Base-by-base conservation (phyloP, 2,113 vertebrate genomes). In the Corythornis vintsioides region DNA sequence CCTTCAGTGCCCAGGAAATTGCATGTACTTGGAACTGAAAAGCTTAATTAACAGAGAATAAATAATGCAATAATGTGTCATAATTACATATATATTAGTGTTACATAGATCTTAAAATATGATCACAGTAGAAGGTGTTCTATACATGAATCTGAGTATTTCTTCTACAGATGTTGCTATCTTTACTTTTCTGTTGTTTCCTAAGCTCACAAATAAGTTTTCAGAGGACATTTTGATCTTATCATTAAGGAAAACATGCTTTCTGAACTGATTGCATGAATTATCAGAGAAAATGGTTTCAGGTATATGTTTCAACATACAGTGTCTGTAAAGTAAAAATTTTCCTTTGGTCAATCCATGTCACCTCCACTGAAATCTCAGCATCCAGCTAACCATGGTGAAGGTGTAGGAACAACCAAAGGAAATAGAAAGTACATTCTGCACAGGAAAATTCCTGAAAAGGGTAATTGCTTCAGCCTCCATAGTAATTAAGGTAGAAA, bases 401-500 rank as follows among this genome's bases (percentile, higher is more conserved):
- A 72, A 71, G 28, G 13, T 90, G 29, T 53, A 65, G 69, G 35
- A 17, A 18, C n/a, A 33, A 21, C 3, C 69, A 20, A 90, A 88
- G 35, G 35, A 86, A 95, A 35, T 35, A 29, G 5, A 9, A 31
- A 75, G 61, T 40, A 81, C 40, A n/a, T 66, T 67, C 65, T 92
- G 33, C 89, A 75, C 60, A 75, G 48, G 35, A 42, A 25, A 33
- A 15, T 57, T 69, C 29, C 45, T 84, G 57, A 93, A 86, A 82
- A 73, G 31, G 28, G 1, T 89, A 87, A 85, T 92, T 90, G 59
- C 78, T 89, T 86, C 63, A 87, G 47, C 89, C 59, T 93, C 81
- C 31, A 7, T 47, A 85, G 55, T 74, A 92, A 63, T 82, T 78
- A 73, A 53, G 50, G 10, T 77, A 38, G 57, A 72, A 90, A 93